Evolutionary conservation across 2,888 invertebrate species (phyloP), one percentile per base, ranked within the genome.

Genomic region (Lordiphosa andalusiaca): DNA sequence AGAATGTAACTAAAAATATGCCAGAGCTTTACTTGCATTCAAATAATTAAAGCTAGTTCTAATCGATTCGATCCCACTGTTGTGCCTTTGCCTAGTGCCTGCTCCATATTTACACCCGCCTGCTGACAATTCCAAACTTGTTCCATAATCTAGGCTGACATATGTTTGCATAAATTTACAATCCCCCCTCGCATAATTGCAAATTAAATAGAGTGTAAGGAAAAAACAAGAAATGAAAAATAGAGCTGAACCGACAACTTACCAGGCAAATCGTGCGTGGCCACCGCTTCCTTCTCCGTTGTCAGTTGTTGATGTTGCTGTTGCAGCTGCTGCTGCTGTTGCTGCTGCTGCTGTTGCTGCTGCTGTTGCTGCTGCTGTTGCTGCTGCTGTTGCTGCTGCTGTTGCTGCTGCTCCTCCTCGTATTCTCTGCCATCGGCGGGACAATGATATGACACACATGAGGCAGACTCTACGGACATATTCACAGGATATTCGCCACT

Each of bases 401-500:
- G 71, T 0, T 61, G 70, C 6, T 53, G 71, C 7, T 72, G 77
- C 42, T 77, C 69, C 33, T 80, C 80, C 19, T 86, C 86, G 30
- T 64, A 72, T 39, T 86, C 85, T 23, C 75, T 66, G 41, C 71
- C 73, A 54, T 85, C 86, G 9, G 67, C 67, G 3, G 71, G 76
- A 40, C 80, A 82, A 33, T 86, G 85, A 56, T 85, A 85, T 1
- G 83, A 77, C 19, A 84, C 69, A 46, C 84, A 80, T 36, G 86
- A 86, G 0, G 84, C 77, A 0, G 86, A 85, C 50, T 84, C 86
- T 35, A 85, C 85, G 6, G 86, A 86, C 77, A 80, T 80, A 35
- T 85, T 85, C 4, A 85, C 86, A 1, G 86, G 86, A 62, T 81
- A 80, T 3, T 82, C 85, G 30, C 83, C 71, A 13, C 75, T 77